A percentile compares a stretch with the other conserved stretches of the same genome.
Conservation (phyloP, 2,113 vertebrate genomes). For the Heterocephalus glaber region DNA sequence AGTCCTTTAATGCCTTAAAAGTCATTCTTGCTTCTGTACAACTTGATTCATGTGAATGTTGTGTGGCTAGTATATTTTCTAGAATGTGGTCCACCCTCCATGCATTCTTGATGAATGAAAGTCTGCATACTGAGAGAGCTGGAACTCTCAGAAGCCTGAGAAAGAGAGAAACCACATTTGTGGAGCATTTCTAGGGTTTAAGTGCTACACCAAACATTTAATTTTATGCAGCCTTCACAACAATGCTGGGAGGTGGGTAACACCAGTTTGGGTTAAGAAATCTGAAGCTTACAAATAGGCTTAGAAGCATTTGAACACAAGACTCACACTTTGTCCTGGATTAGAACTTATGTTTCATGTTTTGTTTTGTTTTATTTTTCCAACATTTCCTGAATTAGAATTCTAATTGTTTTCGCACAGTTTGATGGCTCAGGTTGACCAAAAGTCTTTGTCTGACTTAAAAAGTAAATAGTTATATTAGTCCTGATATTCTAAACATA, state of each 20-base stretch:
- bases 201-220: neutral
- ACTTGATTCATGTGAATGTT: neutral
- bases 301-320: neutral
- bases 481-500: neutral
- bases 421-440: neutral
- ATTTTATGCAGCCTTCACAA: neutral
- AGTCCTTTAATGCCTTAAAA: neutral
- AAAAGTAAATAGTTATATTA: neutral
- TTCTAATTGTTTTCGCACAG: neutral
- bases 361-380: neutral
- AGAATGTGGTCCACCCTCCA: neutral
- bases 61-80: neutral
- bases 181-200: neutral
- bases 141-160: no score
- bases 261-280: neutral
- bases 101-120: neutral
- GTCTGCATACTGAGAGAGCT: neutral
- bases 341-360: neutral
- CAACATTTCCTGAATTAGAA: neutral
- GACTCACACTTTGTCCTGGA: rapidly evolving
- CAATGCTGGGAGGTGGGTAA: neutral
- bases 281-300: neutral
- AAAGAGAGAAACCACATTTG: no score
- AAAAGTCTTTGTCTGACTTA: neutral
- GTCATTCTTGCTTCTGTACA: neutral